Base-by-base conservation (phyloP, 2,797 vertebrate genomes). In the Leucoraja ocellata region DNA sequence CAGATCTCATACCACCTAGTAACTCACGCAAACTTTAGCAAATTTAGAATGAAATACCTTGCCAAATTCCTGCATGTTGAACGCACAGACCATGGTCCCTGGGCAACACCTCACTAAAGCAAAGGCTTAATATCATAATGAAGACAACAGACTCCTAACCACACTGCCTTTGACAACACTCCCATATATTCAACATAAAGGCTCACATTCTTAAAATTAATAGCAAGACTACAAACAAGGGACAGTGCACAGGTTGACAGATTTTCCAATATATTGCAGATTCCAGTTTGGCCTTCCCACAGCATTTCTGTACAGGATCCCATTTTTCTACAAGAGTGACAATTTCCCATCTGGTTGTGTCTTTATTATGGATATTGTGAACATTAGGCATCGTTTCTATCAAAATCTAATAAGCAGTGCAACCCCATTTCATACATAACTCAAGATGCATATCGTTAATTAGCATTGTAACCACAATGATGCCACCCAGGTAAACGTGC, bases 251-350 rank as follows among this genome's bases (percentile, higher is more conserved):
- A 94, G 95, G 96, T 95, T 76, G 90, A 92, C 39, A 92, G 46
- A 74, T 16, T 92, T 91, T 92, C 95, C 95, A 96, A 94, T 93
- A 94, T 94, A 95, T 95, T 96, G 96, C 96, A 97, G 96, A 96
- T 97, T 97, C 96, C 96, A 97, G 96, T 97, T 97, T 95, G 96
- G 96, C 96, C 96, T 96, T 96, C 95, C 96, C 95, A 95, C 95
- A 96, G 96, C 95, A 94, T 95, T 94, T 96, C 96, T 97, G 95
- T 96, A 96, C 95, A 96, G 71, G 90, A 76, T 58, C 90, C 90
- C 71, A 91, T 91, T 74, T 91, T 74, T 74, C 90, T 76, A 92
- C 71, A 92, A 28, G 71, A 68, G 68, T 54, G 90, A 54, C 23
- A 25, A 58, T 76, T 58, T 92, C 68, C 32, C 71, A 76, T 28